Conservation (phyloP, 2,797 vertebrate species). For the Cossypha niveicapilla region DNA sequence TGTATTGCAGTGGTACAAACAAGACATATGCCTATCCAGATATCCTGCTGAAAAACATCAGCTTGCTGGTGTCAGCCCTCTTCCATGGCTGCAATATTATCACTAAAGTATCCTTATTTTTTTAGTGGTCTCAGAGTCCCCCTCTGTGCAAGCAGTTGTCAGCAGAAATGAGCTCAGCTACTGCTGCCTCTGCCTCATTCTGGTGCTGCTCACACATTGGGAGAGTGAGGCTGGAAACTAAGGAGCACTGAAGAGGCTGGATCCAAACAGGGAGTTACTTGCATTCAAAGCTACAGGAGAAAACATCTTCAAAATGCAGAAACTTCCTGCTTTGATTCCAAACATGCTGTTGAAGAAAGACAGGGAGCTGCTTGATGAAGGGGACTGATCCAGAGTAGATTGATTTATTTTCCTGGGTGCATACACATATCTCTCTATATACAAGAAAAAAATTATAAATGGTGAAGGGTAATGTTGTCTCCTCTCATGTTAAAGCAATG, state of each 20-base stretch:
- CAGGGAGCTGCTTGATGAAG: not conserved
- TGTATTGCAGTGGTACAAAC: not conserved
- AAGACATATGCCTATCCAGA: not conserved
- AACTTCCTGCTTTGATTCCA: not conserved
- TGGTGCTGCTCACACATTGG: not conserved
- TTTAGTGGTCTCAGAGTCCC: not conserved
- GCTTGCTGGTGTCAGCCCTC: not conserved
- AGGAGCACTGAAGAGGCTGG: not conserved
- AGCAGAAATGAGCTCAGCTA: not conserved
- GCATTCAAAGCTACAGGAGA: not conserved
- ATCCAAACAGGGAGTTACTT: not conserved
- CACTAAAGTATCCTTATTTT: not conserved
- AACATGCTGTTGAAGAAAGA: not conserved
- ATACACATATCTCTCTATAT: not conserved
- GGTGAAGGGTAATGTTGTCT: not conserved
- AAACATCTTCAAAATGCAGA: not conserved
- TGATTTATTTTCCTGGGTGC: not conserved
- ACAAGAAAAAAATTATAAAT: not conserved
- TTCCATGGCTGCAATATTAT: not conserved
- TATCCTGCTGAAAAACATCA: not conserved
- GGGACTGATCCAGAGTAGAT: not conserved
- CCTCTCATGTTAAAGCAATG: not conserved
- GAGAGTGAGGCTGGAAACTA: not conserved
- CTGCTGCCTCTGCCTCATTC: not conserved
- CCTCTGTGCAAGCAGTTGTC: rapidly evolving